Base-by-base conservation (phyloP, 2,888 invertebrate genomes). In the Nezara viridula region DNA sequence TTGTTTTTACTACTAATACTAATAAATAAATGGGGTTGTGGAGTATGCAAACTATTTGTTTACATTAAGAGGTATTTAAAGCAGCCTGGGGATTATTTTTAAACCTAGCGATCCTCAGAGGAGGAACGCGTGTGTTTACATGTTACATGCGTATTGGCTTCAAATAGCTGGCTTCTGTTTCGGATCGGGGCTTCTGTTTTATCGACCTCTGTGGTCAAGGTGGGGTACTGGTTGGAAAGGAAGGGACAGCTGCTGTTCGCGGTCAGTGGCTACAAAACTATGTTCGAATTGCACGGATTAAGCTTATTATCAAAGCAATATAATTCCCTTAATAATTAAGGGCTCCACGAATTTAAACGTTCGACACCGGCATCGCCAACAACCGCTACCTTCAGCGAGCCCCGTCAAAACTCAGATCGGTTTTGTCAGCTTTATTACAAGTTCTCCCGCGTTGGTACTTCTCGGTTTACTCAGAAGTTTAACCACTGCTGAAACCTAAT, bases 101-200 rank as follows among this genome's bases (percentile, higher is more conserved):
- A 12, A 47, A 44, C 12, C n/a, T 47, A 21, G 81, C n/a, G 16
- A n/a, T 81, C 4, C 24, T n/a, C 14, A 14, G 81, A n/a, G 81
- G 44, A 44, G 81, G 81, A 40, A 44, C 66, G 81, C 81, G 40
- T 81, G 24, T 81, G 81, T 81, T 81, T 81, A 81, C 81, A 47
- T 44, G 81, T 81, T 81, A 81, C 81, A 47, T 44, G 81, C 81
- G 81, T 37, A 14, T 47, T 47, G 24, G 24, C 81, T 81, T 47
- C 44, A 81, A 81, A 81, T 81, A 81, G 81, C 44, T 47, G 44
- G 81, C 81, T 81, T 81, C 81, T 44, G 81, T 81, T 81, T 81
- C 14, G 37, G 32, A 44, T 81, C 12, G 81, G 24, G 44, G 81
- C 81, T 81, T 81, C 81, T n/a, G 14, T 5, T 47, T 14, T 81